Base-by-base conservation (phyloP, 2,797 vertebrate species). In the Acanthiza pusilla region DNA sequence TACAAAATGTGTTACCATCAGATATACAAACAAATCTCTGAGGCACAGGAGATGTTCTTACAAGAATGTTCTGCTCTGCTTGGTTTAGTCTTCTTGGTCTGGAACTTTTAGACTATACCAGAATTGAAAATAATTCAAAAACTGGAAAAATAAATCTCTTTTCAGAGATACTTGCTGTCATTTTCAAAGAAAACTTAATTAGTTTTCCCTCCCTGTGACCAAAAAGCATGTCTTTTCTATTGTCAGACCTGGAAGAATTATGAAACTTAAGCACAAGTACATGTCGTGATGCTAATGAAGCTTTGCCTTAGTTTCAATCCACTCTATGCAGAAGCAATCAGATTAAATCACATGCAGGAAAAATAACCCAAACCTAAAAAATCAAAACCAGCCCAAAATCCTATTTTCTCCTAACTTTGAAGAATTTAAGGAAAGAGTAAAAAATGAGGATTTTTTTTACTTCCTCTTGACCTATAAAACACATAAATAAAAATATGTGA, bases 11-110 rank as follows among this genome's bases (percentile, higher is more conserved):
- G 88, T 94, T 94, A 84, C 84, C 88, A 91, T 96, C 85, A 96
- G 89, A 96, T 93, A 88, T 11, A 96, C 83, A 97, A 97, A 96
- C 91, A 96, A 85, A 95, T 96, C 73, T 97, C 93, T 89, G 85
- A 94, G 88, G 83, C 67, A 85, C 9, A 15, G 85, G 42, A 86
- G 73, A 84, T 95, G 65, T 88, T 94, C 93, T 92, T 87, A 93
- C 50, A 84, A 73, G 71, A 94, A 95, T 48, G 88, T 95, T 97
- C 86, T 96, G 94, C 88, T 97, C 84, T 74, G 67, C 91, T 96
- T 96, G n/a, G 58, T 93, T 97, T 87, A 60, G 53, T 81, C 86
- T 81, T 88, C 82, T 87, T 85, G 88, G 53, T 88, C 75, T 91
- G 30, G 86, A 89, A 95, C 72, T 96, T 97, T 97, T 85, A 91